Base-by-base conservation (phyloP, 2,888 invertebrate species). In the Pterobdella sp. region DNA sequence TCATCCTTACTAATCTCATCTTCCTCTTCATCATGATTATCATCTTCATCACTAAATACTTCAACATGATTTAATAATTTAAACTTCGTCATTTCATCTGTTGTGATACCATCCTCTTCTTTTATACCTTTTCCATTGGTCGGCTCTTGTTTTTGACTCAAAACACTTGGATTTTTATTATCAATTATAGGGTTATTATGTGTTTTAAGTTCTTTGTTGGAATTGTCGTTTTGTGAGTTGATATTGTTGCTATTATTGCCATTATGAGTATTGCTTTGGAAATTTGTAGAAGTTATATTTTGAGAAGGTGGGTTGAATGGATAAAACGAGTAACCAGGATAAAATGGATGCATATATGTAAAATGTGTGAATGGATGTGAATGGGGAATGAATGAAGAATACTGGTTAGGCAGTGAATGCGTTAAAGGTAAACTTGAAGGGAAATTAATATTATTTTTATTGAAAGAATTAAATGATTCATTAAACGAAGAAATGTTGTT, bases 81-180 rank as follows among this genome's bases (percentile, higher is more conserved):
- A 22, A 14, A 4, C 60, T 18, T 56, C 60, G 3, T 56, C 60
- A n/a, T 42, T 42, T 18, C 42, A 14, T 18, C 42, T 42, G 10
- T 42, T 42, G 10, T 18, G 7, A 7, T 18, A 14, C 42, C 42
- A 14, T 42, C 42, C 18, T 18, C 42, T 42, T 18, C 42, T 42
- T 42, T 18, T 42, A 7, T 18, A 14, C 42, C 42, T 42, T 42
- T 18, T 42, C 42, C 42, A n/a, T n/a, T n/a, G n/a, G n/a, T n/a
- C n/a, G n/a, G n/a, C n/a, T n/a, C n/a, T n/a, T n/a, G n/a, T n/a
- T n/a, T n/a, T n/a, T n/a, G n/a, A n/a, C n/a, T n/a, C n/a, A n/a
- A n/a, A n/a, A n/a, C n/a, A n/a, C n/a, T n/a, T n/a, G n/a, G 4
- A 34, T 65, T 65, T 18, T 31, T 31, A 65, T 31, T 65, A 65